Evolutionary conservation across 2,888 invertebrate species (phyloP), one percentile per base, ranked within the genome.

Genomic region (Ophion ventricosus): DNA sequence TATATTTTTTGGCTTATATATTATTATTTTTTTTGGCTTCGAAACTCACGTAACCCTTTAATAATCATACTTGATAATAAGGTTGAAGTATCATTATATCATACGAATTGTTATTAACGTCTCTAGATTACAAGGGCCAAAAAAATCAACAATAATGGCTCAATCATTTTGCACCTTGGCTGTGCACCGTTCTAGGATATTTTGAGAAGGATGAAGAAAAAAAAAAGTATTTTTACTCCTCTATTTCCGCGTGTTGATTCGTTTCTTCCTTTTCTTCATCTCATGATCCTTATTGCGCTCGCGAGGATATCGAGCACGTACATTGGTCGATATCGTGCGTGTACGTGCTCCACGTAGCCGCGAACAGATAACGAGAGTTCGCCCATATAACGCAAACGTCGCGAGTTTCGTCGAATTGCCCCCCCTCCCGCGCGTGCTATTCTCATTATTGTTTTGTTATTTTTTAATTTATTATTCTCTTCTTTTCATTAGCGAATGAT

Each of bases 311-410:
- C 35, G 25, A 43, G 73, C 73, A 73, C 73, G 73, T 73, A 73
- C 73, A 40, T 73, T 40, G 40, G 80, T 85, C 63, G 80, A 69
- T 84, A 82, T 86, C 82, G 78, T 82, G 86, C 85, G 83, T 86
- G 85, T 78, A 83, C 82, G 78, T 78, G 82, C 63, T 75, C 80
- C 57, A 76, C 86, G 85, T 86, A 59, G 80, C 78, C 77, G 73
- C 78, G 84, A 85, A 84, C 78, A 85, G 85, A 86, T 85, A 82
- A 79, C 78, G 69, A 74, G 69, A 79, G 57, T 82, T 75, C 70
- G 80, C 69, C 57, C 49, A 54, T 23, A 69, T 54, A 69, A 69
- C 69, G 54, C 69, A 49, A 69, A n/a, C 23, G 56, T 20, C 72
- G 63, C n/a, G 57, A 76, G 70, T 72, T 23, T 73, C 73, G 25